These are phyloP conservation scores for Cylloceria caligata DNA, from an alignment of 2,888 invertebrate species.

Conservation along the genomic window DNA sequence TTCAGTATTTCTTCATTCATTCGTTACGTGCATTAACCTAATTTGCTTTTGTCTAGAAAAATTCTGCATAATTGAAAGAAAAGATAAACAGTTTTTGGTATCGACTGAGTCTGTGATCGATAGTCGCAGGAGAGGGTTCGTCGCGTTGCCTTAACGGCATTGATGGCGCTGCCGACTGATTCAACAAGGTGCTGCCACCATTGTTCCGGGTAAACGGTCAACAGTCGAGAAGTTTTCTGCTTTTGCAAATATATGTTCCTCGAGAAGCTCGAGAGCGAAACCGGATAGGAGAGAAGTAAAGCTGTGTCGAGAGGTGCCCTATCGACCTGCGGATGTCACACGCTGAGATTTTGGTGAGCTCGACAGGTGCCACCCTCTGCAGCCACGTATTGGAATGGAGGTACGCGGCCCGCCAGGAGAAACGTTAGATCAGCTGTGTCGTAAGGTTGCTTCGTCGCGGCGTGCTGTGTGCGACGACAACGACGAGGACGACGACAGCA, in stretches of 20 bases:
- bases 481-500: constrained; percentile 13
- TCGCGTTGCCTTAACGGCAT: no score
- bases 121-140: background rate
- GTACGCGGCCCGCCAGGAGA: constrained; percentile 57
- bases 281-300: background rate
- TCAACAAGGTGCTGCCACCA: background rate
- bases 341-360: constrained; percentile 6
- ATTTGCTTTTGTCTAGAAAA: no score
- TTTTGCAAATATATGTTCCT: background rate
- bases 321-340: constrained; percentile 17
- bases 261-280: background rate
- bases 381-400: constrained; percentile 31
- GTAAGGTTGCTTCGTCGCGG: constrained; percentile 61
- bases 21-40: no score
- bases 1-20: no score
- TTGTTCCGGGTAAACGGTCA: background rate
- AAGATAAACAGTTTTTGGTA: no score
- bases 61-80: no score
- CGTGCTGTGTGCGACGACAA: constrained; percentile 40
- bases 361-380: constrained; percentile 64
- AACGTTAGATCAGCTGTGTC: constrained; percentile 69
- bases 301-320: constrained; percentile 19
- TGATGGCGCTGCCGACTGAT: background rate
- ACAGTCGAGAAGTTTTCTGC: constrained; percentile 1
- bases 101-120: no score